phyloP scores from a whole-genome alignment of 2,797 vertebrate genomes.

The Dryobates pubescens region DNA sequence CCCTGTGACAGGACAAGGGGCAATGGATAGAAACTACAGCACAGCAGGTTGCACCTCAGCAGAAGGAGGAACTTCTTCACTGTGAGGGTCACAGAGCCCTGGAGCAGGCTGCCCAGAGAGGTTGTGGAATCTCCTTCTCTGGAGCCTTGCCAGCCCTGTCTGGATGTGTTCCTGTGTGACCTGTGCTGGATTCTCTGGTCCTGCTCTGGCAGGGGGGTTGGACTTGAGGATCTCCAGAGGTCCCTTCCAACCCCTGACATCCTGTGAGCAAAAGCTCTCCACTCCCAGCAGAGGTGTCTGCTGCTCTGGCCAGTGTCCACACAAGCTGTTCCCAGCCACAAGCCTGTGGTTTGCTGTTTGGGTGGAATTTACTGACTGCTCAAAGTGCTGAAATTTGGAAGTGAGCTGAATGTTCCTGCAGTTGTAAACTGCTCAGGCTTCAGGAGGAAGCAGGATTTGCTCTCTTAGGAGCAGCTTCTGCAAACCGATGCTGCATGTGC shows the following conservation, averaged over 20 bases:
- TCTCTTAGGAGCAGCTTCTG: neutral
- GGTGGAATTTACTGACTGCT: neutral
- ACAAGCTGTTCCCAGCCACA: neutral
- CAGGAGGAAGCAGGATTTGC: neutral
- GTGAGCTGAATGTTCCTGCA: neutral
- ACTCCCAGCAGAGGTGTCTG: neutral
- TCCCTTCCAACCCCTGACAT: neutral
- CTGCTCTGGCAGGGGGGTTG: too few species aligned
- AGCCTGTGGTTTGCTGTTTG: neutral
- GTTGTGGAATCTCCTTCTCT: too few species aligned
- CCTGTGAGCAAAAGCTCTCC: neutral
- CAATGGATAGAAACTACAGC: too few species aligned
- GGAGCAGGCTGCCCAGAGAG: too few species aligned
- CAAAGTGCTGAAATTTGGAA: neutral
- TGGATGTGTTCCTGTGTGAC: too few species aligned
- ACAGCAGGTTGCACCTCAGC: too few species aligned
- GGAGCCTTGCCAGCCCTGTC: too few species aligned
- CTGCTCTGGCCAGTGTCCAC: neutral
- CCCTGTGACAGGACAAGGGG: too few species aligned
- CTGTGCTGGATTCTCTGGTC: too few species aligned
- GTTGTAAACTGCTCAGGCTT: neutral
- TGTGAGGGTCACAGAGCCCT: too few species aligned
- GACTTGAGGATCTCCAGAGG: too few species aligned
- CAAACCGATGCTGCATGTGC: neutral
- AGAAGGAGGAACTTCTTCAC: too few species aligned